These are phyloP conservation scores for Gambelia wislizenii DNA, from an alignment of 2,797 vertebrate genomes.

Conservation along the genomic window DNA sequence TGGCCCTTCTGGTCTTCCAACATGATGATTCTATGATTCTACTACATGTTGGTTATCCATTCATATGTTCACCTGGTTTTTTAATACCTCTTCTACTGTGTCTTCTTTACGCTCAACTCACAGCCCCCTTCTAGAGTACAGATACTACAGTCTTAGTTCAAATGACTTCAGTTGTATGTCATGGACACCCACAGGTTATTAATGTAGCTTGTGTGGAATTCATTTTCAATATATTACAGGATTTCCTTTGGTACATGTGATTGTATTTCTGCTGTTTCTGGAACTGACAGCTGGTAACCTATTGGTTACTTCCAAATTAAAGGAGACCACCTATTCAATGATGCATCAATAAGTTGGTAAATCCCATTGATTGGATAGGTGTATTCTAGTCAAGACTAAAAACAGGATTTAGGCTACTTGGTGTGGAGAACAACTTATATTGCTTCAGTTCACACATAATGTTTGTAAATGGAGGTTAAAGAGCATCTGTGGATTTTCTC, in stretches of 20 bases:
- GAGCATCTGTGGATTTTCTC: too few relatives aligned
- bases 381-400: too few relatives aligned
- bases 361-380: too few relatives aligned
- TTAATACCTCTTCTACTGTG: neutral
- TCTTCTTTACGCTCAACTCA: neutral
- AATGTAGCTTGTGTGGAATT: neutral
- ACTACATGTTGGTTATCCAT: neutral
- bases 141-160: neutral
- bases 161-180: neutral
- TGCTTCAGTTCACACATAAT: neutral
- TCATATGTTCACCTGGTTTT: neutral
- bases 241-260: neutral
- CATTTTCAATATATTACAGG: neutral
- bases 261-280: neutral
- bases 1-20: too few relatives aligned
- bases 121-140: neutral
- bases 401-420: too few relatives aligned
- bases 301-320: too few relatives aligned
- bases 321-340: too few relatives aligned
- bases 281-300: neutral
- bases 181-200: neutral
- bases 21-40: too few relatives aligned
- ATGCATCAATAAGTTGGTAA: too few relatives aligned
- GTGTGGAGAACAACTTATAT: neutral
- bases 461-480: neutral